Base-by-base conservation (phyloP, 1,140 invertebrate genomes). In the Aphidius ervi region DNA sequence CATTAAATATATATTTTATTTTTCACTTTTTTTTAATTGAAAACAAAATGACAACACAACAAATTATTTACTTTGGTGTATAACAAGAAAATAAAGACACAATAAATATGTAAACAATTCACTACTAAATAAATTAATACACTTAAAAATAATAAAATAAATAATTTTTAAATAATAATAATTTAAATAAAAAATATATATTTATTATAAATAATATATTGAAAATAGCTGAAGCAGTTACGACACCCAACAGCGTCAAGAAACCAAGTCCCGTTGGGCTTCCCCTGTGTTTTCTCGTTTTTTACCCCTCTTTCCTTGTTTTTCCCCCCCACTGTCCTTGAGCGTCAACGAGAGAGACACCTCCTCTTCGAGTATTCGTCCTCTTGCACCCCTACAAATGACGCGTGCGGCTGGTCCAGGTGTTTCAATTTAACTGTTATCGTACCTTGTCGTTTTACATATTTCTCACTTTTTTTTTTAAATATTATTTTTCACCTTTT, bases 331-430 rank as follows among this genome's bases (percentile, higher is more conserved):
- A 48, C 56, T 47, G 49, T n/a, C 56, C 46, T 41, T 46, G 42
- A 45, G 31, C 45, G 16, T 16, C 9, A 31, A 31, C 23, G 23
- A 31, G 53, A 45, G 9, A 40, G 6, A 53, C 53, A 55, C 53
- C 58, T 52, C 59, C 52, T 4, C 48, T 45, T 41, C 16, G 16
- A 16, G 16, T 16, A 0, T 16, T 16, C 43, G 20, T 16, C 7
- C 20, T 39, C 45, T 31, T 54, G 52, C 47, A 52, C 58, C 58
- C 62, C 55, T 58, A 63, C 59, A 47, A 46, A 46, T 56, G 56
- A 55, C 56, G 56, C 64, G 58, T 63, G 61, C 53, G 53, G 48
- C 64, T 64, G 63, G 63, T 58, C 63, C 63, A 64, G 64, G 62
- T 58, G 63, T 61, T 55, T 52, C 58, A 49, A 16, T 39, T 31